Evolutionary conservation across 2,797 vertebrate species (phyloP).

Genomic region (Salmo trutta): DNA sequence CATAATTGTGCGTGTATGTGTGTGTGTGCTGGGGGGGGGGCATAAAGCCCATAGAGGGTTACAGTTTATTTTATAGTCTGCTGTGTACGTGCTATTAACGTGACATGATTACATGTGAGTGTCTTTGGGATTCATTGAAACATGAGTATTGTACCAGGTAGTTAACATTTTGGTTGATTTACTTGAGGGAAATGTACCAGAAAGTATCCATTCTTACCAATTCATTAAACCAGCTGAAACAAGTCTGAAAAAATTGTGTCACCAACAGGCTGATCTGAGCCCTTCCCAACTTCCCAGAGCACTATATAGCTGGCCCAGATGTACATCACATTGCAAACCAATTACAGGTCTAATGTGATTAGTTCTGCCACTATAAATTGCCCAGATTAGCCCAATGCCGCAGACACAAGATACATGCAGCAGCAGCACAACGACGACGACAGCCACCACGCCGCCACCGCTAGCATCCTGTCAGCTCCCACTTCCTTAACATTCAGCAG

Average conservation of each 20-base stretch:
- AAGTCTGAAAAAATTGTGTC: neutral
- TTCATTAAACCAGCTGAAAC: neutral
- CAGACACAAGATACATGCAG: neutral
- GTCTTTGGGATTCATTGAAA: neutral
- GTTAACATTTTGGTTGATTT: neutral
- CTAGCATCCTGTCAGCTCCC: constrained; percentile 10
- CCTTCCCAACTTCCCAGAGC: neutral
- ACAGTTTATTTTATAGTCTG: no score
- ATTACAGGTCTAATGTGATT: constrained; percentile 58
- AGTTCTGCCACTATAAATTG: constrained; percentile 42
- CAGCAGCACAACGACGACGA: neutral
- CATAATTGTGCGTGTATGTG: neutral
- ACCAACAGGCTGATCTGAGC: neutral
- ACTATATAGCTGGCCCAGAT: constrained; percentile 5
- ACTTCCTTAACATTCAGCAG: constrained; percentile 11
- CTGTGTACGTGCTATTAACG: no score
- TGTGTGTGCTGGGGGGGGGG: neutral
- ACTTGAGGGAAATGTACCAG: neutral
- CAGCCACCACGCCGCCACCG: neutral
- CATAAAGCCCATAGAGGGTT: no score
- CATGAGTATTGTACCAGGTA: neutral
- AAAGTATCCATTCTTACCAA: no score
- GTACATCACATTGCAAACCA: constrained; percentile 38
- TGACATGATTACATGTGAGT: no score
- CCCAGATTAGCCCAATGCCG: constrained; percentile 27